These are phyloP conservation scores for Alca torda DNA, from an alignment of 2,797 vertebrate genomes.

Conservation along the genomic window DNA sequence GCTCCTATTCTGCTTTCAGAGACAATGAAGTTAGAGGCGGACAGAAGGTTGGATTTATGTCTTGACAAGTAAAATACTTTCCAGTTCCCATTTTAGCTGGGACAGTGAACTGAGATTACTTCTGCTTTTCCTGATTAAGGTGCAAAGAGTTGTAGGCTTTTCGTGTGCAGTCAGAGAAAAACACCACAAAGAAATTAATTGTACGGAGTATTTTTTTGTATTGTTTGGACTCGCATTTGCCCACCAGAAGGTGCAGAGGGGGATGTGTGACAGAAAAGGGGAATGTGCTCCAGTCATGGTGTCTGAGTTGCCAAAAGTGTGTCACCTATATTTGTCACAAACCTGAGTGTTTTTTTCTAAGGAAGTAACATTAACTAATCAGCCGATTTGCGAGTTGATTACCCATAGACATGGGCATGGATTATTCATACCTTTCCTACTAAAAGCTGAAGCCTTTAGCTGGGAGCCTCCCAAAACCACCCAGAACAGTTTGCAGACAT, in stretches of 20 bases:
- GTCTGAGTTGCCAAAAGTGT: background rate
- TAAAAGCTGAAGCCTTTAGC: background rate
- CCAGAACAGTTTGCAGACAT: background rate
- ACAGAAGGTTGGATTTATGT: background rate
- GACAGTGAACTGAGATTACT: background rate
- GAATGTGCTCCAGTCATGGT: rapidly evolving
- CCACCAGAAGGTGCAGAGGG: background rate
- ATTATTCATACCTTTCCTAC: background rate
- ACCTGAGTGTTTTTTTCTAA: background rate
- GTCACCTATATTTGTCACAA: background rate
- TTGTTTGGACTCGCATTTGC: background rate
- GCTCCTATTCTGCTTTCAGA: background rate
- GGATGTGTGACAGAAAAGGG: background rate
- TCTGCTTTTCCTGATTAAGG: background rate
- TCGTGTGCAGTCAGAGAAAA: background rate
- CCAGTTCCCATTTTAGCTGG: background rate
- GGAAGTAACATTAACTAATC: background rate
- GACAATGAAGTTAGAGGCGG: background rate
- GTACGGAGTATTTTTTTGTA: rapidly evolving
- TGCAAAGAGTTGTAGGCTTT: background rate
- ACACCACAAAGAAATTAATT: background rate
- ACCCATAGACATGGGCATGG: background rate
- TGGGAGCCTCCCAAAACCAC: background rate
- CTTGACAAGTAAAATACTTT: background rate
- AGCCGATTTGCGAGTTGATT: background rate